phyloP scores from a whole-genome alignment of 1,140 invertebrate genomes.

The Leptinotarsa texana region DNA sequence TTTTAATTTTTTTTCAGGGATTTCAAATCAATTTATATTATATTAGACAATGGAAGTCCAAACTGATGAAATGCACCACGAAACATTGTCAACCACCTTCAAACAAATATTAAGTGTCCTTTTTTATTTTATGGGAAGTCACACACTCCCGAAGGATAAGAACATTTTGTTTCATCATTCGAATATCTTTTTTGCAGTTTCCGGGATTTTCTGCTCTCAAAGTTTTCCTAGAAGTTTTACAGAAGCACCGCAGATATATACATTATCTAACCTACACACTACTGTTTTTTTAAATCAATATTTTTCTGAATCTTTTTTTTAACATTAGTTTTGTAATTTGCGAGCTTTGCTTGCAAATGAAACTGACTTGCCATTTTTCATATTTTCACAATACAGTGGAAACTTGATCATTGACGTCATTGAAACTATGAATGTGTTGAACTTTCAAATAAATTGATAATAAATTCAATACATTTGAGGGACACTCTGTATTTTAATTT shows the following conservation, averaged over 20 bases:
- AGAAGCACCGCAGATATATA: not conserved
- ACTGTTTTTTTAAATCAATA: not conserved
- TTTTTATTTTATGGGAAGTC: too few species aligned
- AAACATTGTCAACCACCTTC: too few species aligned
- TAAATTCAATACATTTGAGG: too few species aligned
- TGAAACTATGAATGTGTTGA: constrained; percentile 6
- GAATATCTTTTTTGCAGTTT: not conserved
- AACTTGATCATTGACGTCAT: not conserved
- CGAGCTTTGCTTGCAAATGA: not conserved
- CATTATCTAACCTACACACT: not conserved
- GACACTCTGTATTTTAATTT: not conserved
- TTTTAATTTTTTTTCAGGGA: too few species aligned
- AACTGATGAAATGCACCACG: too few species aligned
- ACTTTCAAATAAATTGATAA: too few species aligned
- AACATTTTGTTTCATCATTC: not conserved
- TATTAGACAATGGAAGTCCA: too few species aligned
- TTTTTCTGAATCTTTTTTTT: not conserved
- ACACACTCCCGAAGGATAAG: not conserved
- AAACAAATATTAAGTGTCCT: too few species aligned
- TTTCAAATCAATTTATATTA: too few species aligned
- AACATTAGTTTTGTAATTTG: not conserved
- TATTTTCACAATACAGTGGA: not conserved
- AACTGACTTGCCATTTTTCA: not conserved
- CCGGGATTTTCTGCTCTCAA: not conserved
- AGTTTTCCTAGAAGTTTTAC: not conserved